These are phyloP conservation scores for Neocrepidodera transversa DNA, from an alignment of 2,888 invertebrate species.

Conservation along the genomic window DNA sequence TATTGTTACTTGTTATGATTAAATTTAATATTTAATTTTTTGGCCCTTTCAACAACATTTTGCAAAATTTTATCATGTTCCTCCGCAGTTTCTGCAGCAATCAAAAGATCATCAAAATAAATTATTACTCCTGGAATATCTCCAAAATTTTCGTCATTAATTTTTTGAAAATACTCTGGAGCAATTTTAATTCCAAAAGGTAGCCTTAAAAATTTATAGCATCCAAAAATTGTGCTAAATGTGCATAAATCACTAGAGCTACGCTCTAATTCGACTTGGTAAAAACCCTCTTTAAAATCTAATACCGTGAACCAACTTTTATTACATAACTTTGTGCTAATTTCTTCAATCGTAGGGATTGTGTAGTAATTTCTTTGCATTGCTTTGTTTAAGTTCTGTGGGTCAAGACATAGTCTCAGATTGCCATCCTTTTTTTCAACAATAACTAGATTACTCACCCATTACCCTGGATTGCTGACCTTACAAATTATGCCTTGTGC, in stretches of 20 bases:
- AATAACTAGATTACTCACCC: slow-evolving; percentile 17
- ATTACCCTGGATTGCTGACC: neutral
- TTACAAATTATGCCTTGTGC: too few relatives aligned
- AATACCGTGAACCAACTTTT: neutral
- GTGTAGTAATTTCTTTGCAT: neutral
- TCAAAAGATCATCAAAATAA: slow-evolving; percentile 15
- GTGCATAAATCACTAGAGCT: neutral
- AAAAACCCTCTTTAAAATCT: neutral
- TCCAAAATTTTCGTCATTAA: slow-evolving; percentile 39
- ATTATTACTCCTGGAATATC: slow-evolving; percentile 32
- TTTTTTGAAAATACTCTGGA: slow-evolving; percentile 37
- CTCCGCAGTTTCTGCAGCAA: slow-evolving; percentile 34
- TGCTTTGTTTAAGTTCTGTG: slow-evolving; percentile 25
- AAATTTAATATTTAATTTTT: slow-evolving; percentile 36
- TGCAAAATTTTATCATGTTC: slow-evolving; percentile 37
- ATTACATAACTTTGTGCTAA: neutral
- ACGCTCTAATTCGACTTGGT: neutral
- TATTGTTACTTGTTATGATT: slow-evolving; percentile 41
- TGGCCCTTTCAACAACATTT: slow-evolving; percentile 27
- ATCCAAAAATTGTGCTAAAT: slow-evolving; percentile 8
- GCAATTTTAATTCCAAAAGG: slow-evolving; percentile 9
- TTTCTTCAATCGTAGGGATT: slow-evolving; percentile 22
- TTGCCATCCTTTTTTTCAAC: slow-evolving; percentile 17
- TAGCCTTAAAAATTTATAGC: slow-evolving; percentile 12
- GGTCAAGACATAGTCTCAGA: slow-evolving; percentile 30